These are phyloP conservation scores for Megaceryle torquata DNA, from an alignment of 2,113 vertebrate species.

Conservation along the genomic window DNA sequence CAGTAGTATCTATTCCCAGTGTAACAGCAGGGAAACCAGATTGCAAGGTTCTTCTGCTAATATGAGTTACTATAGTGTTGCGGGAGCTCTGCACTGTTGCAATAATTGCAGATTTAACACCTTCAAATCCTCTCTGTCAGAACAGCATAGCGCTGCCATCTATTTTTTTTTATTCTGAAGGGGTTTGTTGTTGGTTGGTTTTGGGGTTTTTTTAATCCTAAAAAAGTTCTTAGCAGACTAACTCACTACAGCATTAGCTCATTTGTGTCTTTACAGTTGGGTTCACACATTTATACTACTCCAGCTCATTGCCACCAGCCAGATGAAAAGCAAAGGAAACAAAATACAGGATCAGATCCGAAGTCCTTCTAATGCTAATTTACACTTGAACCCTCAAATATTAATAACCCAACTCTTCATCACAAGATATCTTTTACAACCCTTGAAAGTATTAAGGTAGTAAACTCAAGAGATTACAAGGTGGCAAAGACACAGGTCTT, in stretches of 20 bases:
- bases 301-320: neutral
- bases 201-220: neutral
- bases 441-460: neutral
- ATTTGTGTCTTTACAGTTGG: neutral
- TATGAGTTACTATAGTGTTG: conserved; percentile 48
- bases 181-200: neutral
- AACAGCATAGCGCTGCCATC: conserved; percentile 56
- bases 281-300: neutral
- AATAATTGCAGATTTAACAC: conserved; percentile 57
- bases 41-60: conserved; percentile 51
- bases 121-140: conserved; percentile 22
- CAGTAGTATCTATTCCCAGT: conserved; percentile 21
- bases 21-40: conserved; percentile 55
- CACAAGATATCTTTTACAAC: neutral
- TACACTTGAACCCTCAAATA: neutral
- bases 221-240: neutral
- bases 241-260: neutral
- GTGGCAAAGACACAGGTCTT: neutral
- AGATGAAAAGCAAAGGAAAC: neutral
- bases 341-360: neutral
- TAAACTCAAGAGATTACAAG: neutral
- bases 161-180: neutral
- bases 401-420: neutral
- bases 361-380: neutral
- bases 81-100: conserved; percentile 21